Base-by-base conservation (phyloP, 2,888 invertebrate genomes). In the Pyrrhosoma nymphula region DNA sequence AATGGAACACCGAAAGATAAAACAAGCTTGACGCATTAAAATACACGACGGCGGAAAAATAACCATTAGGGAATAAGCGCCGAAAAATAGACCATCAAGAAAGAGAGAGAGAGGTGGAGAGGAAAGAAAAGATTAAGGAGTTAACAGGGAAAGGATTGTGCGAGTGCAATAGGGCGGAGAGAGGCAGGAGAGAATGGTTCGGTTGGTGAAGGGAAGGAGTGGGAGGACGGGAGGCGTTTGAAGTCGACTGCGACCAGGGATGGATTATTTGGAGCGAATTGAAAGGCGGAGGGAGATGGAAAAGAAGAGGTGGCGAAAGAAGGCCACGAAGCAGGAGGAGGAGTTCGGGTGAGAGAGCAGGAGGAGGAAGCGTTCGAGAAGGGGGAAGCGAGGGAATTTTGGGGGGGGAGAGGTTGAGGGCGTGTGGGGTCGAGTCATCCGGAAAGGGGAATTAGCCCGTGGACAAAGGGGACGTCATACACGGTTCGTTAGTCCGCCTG, bases 381-480 rank as follows among this genome's bases (percentile, higher is more conserved):
- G 88, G 14, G n/a, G 56, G n/a, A n/a, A 89, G 89, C n/a, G 89
- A 89, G 47, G 89, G 89, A 89, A 89, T 89, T n/a, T 26, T 14
- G 12, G 88, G 88, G 69, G 26, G 23, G 10, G 82, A 82, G 91
- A 63, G 91, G 91, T 60, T 60, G 63, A 63, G 39, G 93, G 93
- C 69, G 93, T 93, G 93, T 93, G 93, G n/a, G 93, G 93, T 39
- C 69, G 69, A 93, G 93, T 55, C 93, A 93, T 93, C 93, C 93
- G 93, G 93, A 93, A 93, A 75, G 93, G 93, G 47, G 93, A 93
- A 93, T 93, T 93, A 93, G 93, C 93, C 93, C 93, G 69, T 93
- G 93, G 63, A 93, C 93, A 93, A 93, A 93, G 63, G 93, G 93
- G 93, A 93, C 93, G 93, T n/a, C 47, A 93, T 93, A 69, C 93